These are phyloP conservation scores for Pseudoips prasinana DNA, from an alignment of 2,888 invertebrate genomes.

Conservation along the genomic window DNA sequence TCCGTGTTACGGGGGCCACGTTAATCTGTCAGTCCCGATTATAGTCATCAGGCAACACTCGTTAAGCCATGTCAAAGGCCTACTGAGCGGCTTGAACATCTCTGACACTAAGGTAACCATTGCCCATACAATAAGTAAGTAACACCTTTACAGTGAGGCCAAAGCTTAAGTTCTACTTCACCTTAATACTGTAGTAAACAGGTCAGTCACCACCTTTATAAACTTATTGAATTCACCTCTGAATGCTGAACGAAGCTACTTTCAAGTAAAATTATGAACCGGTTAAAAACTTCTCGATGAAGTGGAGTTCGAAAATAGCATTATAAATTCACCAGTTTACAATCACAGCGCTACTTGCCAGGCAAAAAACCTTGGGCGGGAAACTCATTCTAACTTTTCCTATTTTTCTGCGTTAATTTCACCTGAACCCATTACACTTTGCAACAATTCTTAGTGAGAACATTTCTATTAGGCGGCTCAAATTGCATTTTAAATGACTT, in stretches of 20 bases:
- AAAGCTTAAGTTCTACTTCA: too few relatives aligned
- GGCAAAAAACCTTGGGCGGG: constrained; percentile 69
- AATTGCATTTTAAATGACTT: constrained; percentile 77
- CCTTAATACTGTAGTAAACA: too few relatives aligned
- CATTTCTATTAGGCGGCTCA: constrained; percentile 73
- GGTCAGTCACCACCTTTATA: not conserved
- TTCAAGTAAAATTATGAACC: constrained; percentile 71
- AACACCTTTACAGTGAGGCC: too few relatives aligned
- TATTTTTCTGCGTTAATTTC: constrained; percentile 82
- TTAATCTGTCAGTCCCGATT: too few relatives aligned
- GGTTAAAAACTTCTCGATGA: constrained; percentile 76
- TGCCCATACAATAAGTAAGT: too few relatives aligned
- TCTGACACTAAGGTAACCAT: too few relatives aligned
- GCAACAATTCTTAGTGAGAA: constrained; percentile 77
- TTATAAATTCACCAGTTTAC: constrained; percentile 82
- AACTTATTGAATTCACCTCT: constrained; percentile 43
- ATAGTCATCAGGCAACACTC: too few relatives aligned
- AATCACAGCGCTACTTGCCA: constrained; percentile 78
- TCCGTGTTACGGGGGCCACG: too few relatives aligned
- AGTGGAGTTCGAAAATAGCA: constrained; percentile 80
- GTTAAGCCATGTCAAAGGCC: too few relatives aligned
- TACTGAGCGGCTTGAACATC: too few relatives aligned
- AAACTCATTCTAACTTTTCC: constrained; percentile 82
- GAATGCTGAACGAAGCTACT: constrained; percentile 54
- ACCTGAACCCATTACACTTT: constrained; percentile 81